Conservation (phyloP, 2,113 vertebrate genomes). For the Pionites leucogaster region DNA sequence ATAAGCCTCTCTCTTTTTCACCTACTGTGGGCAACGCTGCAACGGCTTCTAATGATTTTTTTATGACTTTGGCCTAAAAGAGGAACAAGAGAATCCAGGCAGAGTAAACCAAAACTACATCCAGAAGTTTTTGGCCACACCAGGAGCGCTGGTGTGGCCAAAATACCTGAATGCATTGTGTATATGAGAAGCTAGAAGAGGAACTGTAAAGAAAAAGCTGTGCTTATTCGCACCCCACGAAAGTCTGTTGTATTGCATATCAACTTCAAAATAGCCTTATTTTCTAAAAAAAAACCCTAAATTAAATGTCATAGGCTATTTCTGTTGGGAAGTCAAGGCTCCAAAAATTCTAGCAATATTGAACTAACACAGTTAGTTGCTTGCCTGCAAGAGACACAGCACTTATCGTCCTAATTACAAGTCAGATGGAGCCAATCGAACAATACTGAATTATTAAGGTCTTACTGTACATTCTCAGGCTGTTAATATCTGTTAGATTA, state of each 20-base stretch:
- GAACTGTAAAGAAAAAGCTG: background rate
- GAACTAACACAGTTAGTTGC: background rate
- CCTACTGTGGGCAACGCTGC: background rate
- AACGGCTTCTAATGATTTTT: background rate
- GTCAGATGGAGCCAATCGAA: slow-evolving; percentile 12
- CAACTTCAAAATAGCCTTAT: background rate
- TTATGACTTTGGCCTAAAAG: background rate
- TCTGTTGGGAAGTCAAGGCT: background rate
- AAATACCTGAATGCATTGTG: background rate
- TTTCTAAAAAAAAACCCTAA: background rate
- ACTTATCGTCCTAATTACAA: background rate
- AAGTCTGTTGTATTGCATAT: background rate
- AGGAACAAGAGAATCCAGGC: background rate
- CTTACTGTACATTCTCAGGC: slow-evolving; percentile 26
- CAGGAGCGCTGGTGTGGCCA: background rate
- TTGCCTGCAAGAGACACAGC: background rate
- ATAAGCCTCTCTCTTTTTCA: background rate
- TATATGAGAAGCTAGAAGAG: background rate
- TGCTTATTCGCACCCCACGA: accelerated
- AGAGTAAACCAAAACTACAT: background rate
- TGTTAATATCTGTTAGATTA: slow-evolving; percentile 60
- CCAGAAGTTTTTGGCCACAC: background rate
- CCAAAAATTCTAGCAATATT: background rate
- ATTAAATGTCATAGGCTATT: background rate
- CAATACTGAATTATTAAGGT: slow-evolving; percentile 59